These are phyloP conservation scores for Noctuana brunneofusca DNA, from an alignment of 2,888 invertebrate genomes.

Conservation along the genomic window DNA sequence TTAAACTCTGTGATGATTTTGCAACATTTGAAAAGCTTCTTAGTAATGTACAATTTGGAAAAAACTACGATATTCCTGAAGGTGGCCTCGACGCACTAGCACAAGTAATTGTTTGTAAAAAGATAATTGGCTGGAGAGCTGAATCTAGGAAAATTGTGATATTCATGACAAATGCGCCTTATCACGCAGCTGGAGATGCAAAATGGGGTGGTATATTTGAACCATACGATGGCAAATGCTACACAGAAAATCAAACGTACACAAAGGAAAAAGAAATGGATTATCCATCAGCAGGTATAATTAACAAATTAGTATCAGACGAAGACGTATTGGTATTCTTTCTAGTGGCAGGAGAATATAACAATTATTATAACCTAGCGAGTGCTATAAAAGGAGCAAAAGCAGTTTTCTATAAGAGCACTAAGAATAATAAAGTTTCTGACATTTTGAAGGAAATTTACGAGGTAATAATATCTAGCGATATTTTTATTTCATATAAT, in stretches of 20 bases:
- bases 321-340: slow-evolving; percentile 56
- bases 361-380: slow-evolving; percentile 47
- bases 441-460: slow-evolving; percentile 51
- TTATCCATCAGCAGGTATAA: slow-evolving; percentile 90
- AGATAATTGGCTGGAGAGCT: slow-evolving; percentile 90
- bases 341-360: slow-evolving; percentile 36
- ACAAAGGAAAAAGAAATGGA: slow-evolving; percentile 84
- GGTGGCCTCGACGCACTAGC: slow-evolving; percentile 94
- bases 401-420: slow-evolving; percentile 5
- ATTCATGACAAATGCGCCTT: slow-evolving; percentile 88
- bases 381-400: slow-evolving; percentile 51
- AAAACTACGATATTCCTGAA: slow-evolving; percentile 87
- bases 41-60: slow-evolving; percentile 60
- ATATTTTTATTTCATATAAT: neutral
- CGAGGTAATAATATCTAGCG: slow-evolving; percentile 49
- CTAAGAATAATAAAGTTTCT: neutral
- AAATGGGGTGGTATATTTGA: slow-evolving; percentile 84
- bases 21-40: slow-evolving; percentile 67
- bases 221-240: slow-evolving; percentile 88
- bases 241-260: slow-evolving; percentile 81
- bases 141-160: slow-evolving; percentile 89
- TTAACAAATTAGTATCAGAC: slow-evolving; percentile 72
- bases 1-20: slow-evolving; percentile 84
- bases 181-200: slow-evolving; percentile 90
- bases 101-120: slow-evolving; percentile 86